These are phyloP conservation scores for Gambusia affinis DNA, from an alignment of 2,113 vertebrate species.

Conservation along the genomic window DNA sequence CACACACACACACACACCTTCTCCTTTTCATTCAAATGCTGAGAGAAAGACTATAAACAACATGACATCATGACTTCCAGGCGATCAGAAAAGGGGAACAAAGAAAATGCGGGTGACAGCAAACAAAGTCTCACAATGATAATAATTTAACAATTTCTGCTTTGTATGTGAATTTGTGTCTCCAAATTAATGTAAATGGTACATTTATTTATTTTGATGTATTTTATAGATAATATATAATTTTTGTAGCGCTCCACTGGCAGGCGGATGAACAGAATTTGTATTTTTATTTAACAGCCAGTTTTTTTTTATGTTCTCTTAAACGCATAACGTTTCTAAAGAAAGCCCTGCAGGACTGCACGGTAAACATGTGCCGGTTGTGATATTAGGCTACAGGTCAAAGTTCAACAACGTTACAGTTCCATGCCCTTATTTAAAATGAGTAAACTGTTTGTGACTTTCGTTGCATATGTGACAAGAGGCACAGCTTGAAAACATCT, in stretches of 20 bases:
- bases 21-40: conserved; percentile 36
- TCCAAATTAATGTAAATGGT: background rate
- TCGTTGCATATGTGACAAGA: background rate
- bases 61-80: conserved; percentile 29
- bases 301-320: too few relatives aligned
- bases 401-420: background rate
- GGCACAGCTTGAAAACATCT: background rate
- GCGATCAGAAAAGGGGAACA: conserved; percentile 16
- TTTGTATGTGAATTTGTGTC: background rate
- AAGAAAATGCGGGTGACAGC: conserved; percentile 1
- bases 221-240: background rate
- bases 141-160: background rate
- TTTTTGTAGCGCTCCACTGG: background rate
- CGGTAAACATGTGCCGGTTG: too few relatives aligned
- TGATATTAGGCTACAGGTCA: background rate
- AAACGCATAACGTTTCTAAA: too few relatives aligned
- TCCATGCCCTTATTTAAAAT: background rate
- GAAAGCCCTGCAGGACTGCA: too few relatives aligned
- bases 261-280: background rate
- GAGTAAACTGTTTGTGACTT: background rate
- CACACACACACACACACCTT: conserved; percentile 1
- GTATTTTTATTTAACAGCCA: too few relatives aligned
- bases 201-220: background rate
- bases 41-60: conserved; percentile 28
- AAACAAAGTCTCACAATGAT: background rate